Base-by-base conservation (phyloP, 2,888 invertebrate species). In the Plutella xylostella region DNA sequence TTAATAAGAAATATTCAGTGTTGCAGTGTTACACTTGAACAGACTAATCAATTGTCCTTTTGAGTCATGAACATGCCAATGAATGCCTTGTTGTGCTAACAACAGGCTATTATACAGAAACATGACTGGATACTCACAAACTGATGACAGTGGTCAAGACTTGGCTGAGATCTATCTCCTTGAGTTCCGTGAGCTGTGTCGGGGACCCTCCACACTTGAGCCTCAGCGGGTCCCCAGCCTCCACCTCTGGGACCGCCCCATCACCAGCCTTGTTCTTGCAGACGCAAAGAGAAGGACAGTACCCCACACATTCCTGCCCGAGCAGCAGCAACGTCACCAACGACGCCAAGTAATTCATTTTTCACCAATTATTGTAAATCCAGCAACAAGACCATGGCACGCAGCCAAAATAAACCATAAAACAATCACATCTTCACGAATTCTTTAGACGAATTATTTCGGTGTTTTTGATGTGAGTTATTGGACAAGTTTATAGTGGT, bases 171-270 rank as follows among this genome's bases (percentile, higher is more conserved):
- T 90, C 86, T 53, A 90, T 78, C 62, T 88, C 88, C 52, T 87
- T 87, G 25, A 88, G 67, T 58, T 87, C 87, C 20, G 82, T 80
- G 48, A 90, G 85, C 51, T 85, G 85, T 47, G 86, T 79, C 19
- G 88, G 84, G 43, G 68, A 73, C 44, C 88, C 88, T 3, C 88
- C 88, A 63, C 90, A 90, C 61, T 85, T 87, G 45, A 90, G 76
- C 65, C 86, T 86, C 45, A 89, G 60, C 58, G 85, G 85, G 51
- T 89, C 88, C 1, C 85, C 86, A 3, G 86, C 80, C 49, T 74
- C 75, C 49, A 86, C 85, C 39, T 86, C 86, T 43, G 78, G 68
- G 48, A 72, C 73, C 51, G 72, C 70, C 45, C 84, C 83, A 50
- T 85, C 86, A 21, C 73, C 70, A 38, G 80, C 85, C 60, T 88